Conservation (phyloP, 2,113 vertebrate genomes). For the Atherinomorus stipes region DNA sequence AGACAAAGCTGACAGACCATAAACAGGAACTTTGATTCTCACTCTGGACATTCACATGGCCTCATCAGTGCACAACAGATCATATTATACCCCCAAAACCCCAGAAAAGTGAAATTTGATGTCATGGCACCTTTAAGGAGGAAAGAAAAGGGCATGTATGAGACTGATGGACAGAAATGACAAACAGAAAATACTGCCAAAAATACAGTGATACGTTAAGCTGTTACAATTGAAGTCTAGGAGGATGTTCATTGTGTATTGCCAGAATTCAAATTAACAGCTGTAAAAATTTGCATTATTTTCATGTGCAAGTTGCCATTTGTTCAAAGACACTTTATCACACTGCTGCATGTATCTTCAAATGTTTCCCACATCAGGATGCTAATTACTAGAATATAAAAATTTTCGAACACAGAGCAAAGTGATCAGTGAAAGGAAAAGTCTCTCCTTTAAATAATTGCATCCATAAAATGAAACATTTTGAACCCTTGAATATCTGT, state of each 20-base stretch:
- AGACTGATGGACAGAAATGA: slow-evolving; percentile 13
- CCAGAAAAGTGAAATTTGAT: no score
- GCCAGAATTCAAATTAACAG: background rate
- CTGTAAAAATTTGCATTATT: no score
- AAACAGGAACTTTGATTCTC: no score
- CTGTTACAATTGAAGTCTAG: background rate
- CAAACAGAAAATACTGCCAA: background rate
- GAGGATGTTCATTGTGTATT: background rate
- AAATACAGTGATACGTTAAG: slow-evolving; percentile 16
- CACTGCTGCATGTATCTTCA: background rate
- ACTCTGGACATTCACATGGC: no score
- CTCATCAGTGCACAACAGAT: no score
- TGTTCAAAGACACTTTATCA: background rate
- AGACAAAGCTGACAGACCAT: no score
- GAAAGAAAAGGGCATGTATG: background rate
- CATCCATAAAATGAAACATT: background rate
- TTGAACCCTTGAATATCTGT: background rate
- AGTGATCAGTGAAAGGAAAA: background rate
- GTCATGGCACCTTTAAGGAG: no score
- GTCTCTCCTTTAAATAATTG: no score
- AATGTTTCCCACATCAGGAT: background rate
- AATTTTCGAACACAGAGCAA: no score
- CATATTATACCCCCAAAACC: no score
- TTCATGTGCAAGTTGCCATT: background rate
- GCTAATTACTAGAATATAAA: background rate